A percentile compares a stretch with the other conserved stretches of the same genome.
These are phyloP conservation scores for Argynnis bischoffii DNA, from an alignment of 2,888 invertebrate genomes.

Conservation along the genomic window DNA sequence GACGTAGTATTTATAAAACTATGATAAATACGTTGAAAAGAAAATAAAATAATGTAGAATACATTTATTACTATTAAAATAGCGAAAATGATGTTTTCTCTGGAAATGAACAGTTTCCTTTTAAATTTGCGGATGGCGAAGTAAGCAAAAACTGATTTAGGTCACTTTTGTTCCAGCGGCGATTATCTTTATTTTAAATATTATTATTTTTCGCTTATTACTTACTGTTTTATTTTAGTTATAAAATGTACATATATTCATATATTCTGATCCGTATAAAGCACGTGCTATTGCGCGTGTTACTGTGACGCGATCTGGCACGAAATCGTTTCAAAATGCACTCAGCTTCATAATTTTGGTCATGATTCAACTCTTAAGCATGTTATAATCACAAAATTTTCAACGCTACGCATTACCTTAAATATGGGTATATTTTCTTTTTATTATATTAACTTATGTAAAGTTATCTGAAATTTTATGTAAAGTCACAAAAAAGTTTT, in stretches of 20 bases:
- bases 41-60: too few species aligned
- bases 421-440: background rate
- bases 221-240: background rate
- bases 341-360: conserved; percentile 38
- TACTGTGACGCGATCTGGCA: conserved; percentile 21
- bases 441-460: conserved; percentile 3
- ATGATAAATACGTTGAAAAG: too few species aligned
- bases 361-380: conserved; percentile 45
- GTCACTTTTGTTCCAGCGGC: too few species aligned
- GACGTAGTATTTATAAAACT: too few species aligned
- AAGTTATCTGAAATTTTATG: background rate
- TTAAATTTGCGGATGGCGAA: too few species aligned
- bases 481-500: background rate
- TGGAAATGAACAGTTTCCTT: too few species aligned
- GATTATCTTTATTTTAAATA: too few species aligned
- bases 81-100: too few species aligned
- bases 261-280: conserved; percentile 6
- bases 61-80: too few species aligned
- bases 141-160: too few species aligned
- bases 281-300: conserved; percentile 6
- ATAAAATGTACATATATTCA: background rate
- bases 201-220: background rate
- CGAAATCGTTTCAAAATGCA: conserved; percentile 32
- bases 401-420: conserved; percentile 38
- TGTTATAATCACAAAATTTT: conserved; percentile 47